These are phyloP conservation scores for Dromius quadrimaculatus DNA, from an alignment of 2,888 invertebrate genomes.

Conservation along the genomic window DNA sequence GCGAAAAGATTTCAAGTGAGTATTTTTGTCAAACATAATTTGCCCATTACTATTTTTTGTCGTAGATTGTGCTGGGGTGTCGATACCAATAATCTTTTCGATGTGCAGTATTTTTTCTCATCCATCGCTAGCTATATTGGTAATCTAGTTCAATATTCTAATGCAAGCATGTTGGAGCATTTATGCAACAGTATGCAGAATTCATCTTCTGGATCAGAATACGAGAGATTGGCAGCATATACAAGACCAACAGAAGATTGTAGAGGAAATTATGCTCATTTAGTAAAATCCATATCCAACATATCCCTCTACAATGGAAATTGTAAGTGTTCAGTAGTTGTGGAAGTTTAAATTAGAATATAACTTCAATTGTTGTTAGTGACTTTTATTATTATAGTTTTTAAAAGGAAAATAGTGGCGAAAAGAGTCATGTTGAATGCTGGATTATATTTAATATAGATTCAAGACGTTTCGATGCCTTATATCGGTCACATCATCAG, in stretches of 20 bases:
- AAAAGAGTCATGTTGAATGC: no score
- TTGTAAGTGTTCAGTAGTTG: slow-evolving; percentile 23
- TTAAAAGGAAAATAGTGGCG: no score
- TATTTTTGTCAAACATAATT: background rate
- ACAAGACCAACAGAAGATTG: slow-evolving; percentile 28
- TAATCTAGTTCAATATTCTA: slow-evolving; percentile 55
- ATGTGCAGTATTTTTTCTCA: slow-evolving; percentile 54
- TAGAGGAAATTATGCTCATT: slow-evolving; percentile 54
- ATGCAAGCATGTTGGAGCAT: slow-evolving; percentile 39
- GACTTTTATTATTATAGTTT: no score
- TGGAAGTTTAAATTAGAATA: no score
- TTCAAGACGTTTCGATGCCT: no score
- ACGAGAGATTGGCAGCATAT: slow-evolving; percentile 53
- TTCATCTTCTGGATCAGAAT: slow-evolving; percentile 32
- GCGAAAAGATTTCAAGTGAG: slow-evolving; percentile 68
- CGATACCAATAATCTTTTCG: slow-evolving; percentile 45
- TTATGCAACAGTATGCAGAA: slow-evolving; percentile 52
- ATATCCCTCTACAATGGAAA: slow-evolving; percentile 17
- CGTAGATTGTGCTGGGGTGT: slow-evolving; percentile 51
- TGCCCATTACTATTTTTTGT: background rate
- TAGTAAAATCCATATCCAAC: slow-evolving; percentile 35
- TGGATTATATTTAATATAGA: no score
- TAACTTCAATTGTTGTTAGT: no score
- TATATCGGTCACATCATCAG: no score
- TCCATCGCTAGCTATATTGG: slow-evolving; percentile 53